These are phyloP conservation scores for Sitobion miscanthi DNA, from an alignment of 1,140 invertebrate genomes.

Conservation along the genomic window DNA sequence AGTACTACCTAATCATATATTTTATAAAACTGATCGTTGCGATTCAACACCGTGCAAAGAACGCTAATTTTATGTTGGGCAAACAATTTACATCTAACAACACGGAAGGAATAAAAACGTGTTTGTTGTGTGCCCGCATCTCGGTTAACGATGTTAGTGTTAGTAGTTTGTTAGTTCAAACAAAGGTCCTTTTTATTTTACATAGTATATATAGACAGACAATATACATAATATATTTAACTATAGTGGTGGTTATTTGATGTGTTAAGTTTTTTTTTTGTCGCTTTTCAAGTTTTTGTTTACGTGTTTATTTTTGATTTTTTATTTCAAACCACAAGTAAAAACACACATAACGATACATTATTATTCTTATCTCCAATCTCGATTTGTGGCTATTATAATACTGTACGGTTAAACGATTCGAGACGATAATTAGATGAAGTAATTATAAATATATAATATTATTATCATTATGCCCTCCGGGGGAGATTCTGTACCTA, in stretches of 20 bases:
- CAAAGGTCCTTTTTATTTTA: background rate
- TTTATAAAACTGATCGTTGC: background rate
- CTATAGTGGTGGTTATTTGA: background rate
- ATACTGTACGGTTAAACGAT: background rate
- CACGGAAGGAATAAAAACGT: background rate
- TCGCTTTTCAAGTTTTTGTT: background rate
- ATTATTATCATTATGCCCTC: background rate
- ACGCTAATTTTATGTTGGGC: background rate
- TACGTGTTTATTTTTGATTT: background rate
- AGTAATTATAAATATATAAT: background rate
- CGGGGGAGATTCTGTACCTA: background rate
- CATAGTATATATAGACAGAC: background rate
- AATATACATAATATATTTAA: background rate
- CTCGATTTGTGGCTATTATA: background rate
- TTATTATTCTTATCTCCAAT: background rate
- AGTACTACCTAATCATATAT: background rate
- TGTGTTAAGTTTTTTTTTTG: background rate
- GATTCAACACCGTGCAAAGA: background rate
- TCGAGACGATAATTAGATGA: slow-evolving; percentile 1
- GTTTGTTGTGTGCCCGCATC: background rate
- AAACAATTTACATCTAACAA: background rate
- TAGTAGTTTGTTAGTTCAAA: background rate
- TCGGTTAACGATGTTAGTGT: background rate
- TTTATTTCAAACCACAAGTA: background rate
- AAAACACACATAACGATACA: background rate